Conservation (phyloP, 1,140 invertebrate genomes). For the Chironomus striatipennis region DNA sequence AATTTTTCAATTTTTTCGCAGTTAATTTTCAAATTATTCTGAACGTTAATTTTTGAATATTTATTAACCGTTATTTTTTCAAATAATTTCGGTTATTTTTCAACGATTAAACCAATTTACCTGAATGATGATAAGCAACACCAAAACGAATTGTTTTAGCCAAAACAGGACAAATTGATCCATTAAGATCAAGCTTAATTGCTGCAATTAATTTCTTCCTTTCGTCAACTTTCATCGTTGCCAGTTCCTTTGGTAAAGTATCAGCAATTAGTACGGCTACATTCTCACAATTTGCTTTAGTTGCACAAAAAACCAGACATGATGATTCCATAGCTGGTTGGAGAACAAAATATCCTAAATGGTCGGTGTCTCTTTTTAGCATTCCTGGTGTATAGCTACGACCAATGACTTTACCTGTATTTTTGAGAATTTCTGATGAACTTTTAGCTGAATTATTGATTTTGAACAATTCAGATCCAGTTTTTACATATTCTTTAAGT, state of each 20-base stretch:
- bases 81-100: too few relatives aligned
- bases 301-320: slow-evolving; percentile 88
- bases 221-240: slow-evolving; percentile 49
- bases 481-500: slow-evolving; percentile 81
- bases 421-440: slow-evolving; percentile 44
- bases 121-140: slow-evolving; percentile 85
- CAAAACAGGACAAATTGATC: slow-evolving; percentile 64
- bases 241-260: slow-evolving; percentile 49
- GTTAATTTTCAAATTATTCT: too few relatives aligned
- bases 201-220: slow-evolving; percentile 51
- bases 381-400: slow-evolving; percentile 56
- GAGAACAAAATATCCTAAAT: too few relatives aligned
- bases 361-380: slow-evolving; percentile 64
- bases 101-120: slow-evolving; percentile 28
- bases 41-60: too few relatives aligned
- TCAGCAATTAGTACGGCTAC: slow-evolving; percentile 66
- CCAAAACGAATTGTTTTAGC: slow-evolving; percentile 64
- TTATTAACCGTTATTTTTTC: too few relatives aligned
- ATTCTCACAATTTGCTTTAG: slow-evolving; percentile 89
- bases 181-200: slow-evolving; percentile 56
- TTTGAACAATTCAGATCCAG: slow-evolving; percentile 61
- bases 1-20: too few relatives aligned
- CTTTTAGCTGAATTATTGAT: slow-evolving; percentile 46
- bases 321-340: slow-evolving; percentile 44
- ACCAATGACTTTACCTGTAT: slow-evolving; percentile 30